Evolutionary conservation across 2,888 invertebrate species (phyloP), one percentile per base, ranked within the genome.

Genomic region (Prostheceraeus crozeri): DNA sequence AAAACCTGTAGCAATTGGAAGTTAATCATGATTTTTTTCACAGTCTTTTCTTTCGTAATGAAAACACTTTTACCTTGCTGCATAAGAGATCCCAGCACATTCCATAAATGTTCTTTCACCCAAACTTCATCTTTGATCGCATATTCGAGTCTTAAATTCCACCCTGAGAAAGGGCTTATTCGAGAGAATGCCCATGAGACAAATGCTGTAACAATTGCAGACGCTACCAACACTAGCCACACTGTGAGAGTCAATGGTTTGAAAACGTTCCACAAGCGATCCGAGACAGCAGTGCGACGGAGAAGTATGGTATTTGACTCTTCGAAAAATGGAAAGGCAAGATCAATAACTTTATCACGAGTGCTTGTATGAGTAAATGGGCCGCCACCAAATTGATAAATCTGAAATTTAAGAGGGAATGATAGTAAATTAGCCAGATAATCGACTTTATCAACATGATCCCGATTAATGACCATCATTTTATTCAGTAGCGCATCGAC

Each of bases 21-120:
- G n/a, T n/a, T n/a, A n/a, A n/a, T n/a, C n/a, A n/a, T n/a, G n/a
- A n/a, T n/a, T n/a, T n/a, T n/a, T n/a, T n/a, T n/a, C n/a, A n/a
- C n/a, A n/a, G n/a, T n/a, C n/a, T n/a, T n/a, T n/a, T n/a, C n/a
- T n/a, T n/a, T n/a, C n/a, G n/a, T n/a, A n/a, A n/a, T n/a, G n/a
- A n/a, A n/a, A n/a, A n/a, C n/a, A n/a, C n/a, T n/a, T n/a, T n/a
- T 33, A 48, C 48, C 48, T 48, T 48, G 48, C 25, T 6, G 4
- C 4, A 48, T 4, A 4, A 6, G 8, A 6, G 48, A 48, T 4
- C 48, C 48, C 4, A 48, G 4, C 11, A 30, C 8, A 19, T 25
- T 48, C 48, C 48, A 48, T 10, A 21, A 4, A 19, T 48, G 48
- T 4, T 48, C 48, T 48, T 48, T 10, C 8, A 48, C 8, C 6